phyloP scores from a whole-genome alignment of 2,113 vertebrate species.

The Carettochelys insculpta region DNA sequence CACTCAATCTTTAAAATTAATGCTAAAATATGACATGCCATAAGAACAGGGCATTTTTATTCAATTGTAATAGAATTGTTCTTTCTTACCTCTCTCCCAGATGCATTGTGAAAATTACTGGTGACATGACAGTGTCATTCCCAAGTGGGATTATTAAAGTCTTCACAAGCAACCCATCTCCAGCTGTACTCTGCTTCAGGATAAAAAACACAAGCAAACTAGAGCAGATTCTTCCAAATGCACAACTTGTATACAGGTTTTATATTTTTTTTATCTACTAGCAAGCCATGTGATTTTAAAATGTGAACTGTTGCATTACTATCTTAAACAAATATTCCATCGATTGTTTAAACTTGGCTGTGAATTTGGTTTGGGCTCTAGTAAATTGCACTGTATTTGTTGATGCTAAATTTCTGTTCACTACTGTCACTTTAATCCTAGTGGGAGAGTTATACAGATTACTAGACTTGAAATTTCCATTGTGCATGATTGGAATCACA shows the following conservation, averaged over 20 bases:
- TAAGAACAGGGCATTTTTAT: not conserved
- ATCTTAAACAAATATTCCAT: not conserved
- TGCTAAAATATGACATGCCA: not conserved
- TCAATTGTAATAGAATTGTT: conserved; percentile 10
- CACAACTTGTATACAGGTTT: conserved; percentile 94
- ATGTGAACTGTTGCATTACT: not conserved
- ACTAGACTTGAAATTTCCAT: not conserved
- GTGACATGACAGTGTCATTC: conserved; percentile 97
- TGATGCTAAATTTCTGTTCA: not conserved
- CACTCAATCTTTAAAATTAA: not conserved
- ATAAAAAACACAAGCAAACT: conserved; percentile 91
- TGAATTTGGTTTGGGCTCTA: not conserved
- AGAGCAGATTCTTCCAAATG: conserved; percentile 95
- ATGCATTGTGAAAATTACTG: conserved; percentile 98
- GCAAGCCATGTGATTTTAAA: not conserved
- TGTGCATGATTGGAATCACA: not conserved
- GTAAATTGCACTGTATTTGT: not conserved
- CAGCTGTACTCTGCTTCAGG: conserved; percentile 92
- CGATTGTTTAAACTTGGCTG: not conserved
- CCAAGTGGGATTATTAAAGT: conserved; percentile 97
- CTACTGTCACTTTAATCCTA: not conserved
- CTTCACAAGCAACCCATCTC: conserved; percentile 92
- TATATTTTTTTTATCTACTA: conserved; percentile 22
- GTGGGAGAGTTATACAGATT: not conserved
- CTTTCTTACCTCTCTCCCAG: conserved; percentile 62